phyloP scores from a whole-genome alignment of 2,113 vertebrate species.

The Thamnophis sirtalis region DNA sequence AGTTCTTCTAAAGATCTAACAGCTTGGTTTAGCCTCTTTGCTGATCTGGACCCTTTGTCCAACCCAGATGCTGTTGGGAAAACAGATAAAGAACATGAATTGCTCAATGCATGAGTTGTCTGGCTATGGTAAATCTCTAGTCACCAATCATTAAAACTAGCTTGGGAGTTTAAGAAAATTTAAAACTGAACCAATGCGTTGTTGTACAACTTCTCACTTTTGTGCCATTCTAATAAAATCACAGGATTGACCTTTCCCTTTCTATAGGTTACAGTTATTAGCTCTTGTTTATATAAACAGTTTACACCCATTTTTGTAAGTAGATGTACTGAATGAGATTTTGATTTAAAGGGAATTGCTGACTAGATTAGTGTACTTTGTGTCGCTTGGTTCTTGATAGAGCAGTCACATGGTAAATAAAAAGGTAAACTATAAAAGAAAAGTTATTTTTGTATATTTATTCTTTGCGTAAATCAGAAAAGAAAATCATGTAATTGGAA shows the following conservation, averaged over 20 bases:
- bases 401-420: slow-evolving; percentile 26
- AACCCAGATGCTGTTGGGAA: slow-evolving; percentile 93
- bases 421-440: slow-evolving; percentile 51
- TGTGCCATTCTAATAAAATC: slow-evolving; percentile 74
- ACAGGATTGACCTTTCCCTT: slow-evolving; percentile 62
- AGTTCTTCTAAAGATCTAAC: slow-evolving; percentile 81
- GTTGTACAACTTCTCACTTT: slow-evolving; percentile 65
- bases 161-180: slow-evolving; percentile 17
- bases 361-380: slow-evolving; percentile 46
- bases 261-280: slow-evolving; percentile 64
- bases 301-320: slow-evolving; percentile 44
- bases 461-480: slow-evolving; percentile 49
- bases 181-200: slow-evolving; percentile 52
- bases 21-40: slow-evolving; percentile 94
- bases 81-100: slow-evolving; percentile 84
- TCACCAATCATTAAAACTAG: slow-evolving; percentile 41
- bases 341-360: slow-evolving; percentile 51
- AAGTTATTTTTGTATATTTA: slow-evolving; percentile 62
- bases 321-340: slow-evolving; percentile 45
- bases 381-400: slow-evolving; percentile 47
- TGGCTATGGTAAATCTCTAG: slow-evolving; percentile 46
- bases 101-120: slow-evolving; percentile 84
- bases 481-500: slow-evolving; percentile 37
- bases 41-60: slow-evolving; percentile 92
- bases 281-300: slow-evolving; percentile 64